Evolutionary conservation across 2,113 vertebrate genomes (phyloP).

Genomic region (Cranoglanis bouderius): DNA sequence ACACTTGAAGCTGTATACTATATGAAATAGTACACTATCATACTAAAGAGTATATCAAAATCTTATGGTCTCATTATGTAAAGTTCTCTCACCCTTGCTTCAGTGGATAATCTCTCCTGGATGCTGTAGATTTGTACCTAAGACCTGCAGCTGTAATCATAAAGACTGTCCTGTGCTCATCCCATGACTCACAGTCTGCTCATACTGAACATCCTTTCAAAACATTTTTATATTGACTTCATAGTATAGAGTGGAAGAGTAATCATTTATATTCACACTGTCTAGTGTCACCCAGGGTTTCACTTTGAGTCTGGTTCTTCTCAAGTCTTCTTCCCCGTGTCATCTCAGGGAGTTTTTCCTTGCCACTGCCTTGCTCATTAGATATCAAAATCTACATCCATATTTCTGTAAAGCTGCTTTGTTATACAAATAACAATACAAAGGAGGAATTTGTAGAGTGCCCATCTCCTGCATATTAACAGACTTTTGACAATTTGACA

Average conservation of each 20-base stretch:
- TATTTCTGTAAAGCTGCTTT: neutral
- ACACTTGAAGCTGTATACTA: neutral
- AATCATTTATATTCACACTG: neutral
- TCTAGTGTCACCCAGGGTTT: neutral
- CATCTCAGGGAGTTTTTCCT: neutral
- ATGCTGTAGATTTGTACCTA: neutral
- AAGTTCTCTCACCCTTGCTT: neutral
- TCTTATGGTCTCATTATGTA: neutral
- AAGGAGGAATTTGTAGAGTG: neutral
- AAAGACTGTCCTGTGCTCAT: neutral
- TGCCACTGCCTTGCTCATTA: neutral
- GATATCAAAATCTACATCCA: neutral
- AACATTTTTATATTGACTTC: neutral
- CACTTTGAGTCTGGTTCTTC: neutral
- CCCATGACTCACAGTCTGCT: neutral
- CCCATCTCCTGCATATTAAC: neutral
- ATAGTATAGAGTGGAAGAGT: neutral
- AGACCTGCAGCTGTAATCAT: neutral
- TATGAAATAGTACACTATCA: neutral
- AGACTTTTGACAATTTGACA: neutral
- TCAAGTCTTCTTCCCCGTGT: neutral
- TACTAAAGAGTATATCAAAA: neutral
- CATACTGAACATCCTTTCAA: neutral
- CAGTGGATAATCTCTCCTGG: neutral
- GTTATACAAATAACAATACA: neutral